Base-by-base conservation (phyloP, 2,113 vertebrate species). In the Istiophorus platypterus region DNA sequence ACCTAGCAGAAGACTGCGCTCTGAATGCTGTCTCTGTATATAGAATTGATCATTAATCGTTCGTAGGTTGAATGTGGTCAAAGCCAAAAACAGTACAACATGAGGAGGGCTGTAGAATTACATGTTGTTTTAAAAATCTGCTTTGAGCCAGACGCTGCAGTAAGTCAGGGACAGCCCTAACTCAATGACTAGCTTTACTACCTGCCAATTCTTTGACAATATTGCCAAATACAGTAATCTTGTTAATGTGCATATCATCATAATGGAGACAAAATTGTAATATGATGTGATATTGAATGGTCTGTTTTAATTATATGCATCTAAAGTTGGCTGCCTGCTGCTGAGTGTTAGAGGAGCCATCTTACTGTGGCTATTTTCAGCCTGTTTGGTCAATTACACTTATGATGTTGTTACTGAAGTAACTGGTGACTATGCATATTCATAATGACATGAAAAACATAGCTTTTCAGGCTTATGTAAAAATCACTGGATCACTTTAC, bases 301-400 rank as follows among this genome's bases (percentile, higher is more conserved):
- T 42, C 5, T 67, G 52, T 84, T 22, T 80, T 64, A 41, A 78
- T 63, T 54, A 78, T 66, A 68, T 81, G 29, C 49, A 79, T 90
- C 81, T 47, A 69, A 85, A 71, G 5, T 26, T 65, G 51, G 13
- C 20, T 18, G 47, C 41, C 27, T 79, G 41, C 41, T 79, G 24
- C 45, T 29, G 2, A 39, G 34, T 37, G 41, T 59, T 62, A 7
- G 13, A 41, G 1, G 22, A 68, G 27, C 13, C 6, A 26, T 66
- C 13, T 29, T 20, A 3, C 57, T 26, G 66, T 67, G 26, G 27
- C 49, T 69, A 2, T 70, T 27, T 7, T 51, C n/a, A 37, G 18
- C 29, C 26, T 51, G 39, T 45, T 52, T 58, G 15, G 29, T 80
- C 68, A 52, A 2, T 49, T 75, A 14, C 47, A 63, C 66, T 72